These are phyloP conservation scores for Oriolus oriolus DNA, from an alignment of 2,113 vertebrate genomes.

Conservation along the genomic window DNA sequence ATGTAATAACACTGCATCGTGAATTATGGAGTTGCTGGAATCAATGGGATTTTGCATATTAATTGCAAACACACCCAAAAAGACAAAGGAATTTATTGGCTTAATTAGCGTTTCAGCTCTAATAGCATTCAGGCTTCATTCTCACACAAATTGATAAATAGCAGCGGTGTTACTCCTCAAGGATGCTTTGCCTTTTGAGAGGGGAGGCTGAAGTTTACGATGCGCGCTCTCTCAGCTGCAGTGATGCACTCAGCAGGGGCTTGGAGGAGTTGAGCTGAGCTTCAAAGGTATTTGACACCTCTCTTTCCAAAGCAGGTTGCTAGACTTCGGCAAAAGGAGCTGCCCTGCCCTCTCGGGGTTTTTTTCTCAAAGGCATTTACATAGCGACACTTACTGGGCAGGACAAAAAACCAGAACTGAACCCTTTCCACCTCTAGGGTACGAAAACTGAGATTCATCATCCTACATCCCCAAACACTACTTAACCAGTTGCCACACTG, in stretches of 20 bases:
- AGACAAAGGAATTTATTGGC: constrained; percentile 43
- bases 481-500: background rate
- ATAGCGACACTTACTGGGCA: background rate
- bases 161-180: background rate
- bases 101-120: constrained; percentile 47
- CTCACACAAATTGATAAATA: constrained; percentile 14
- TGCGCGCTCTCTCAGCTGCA: background rate
- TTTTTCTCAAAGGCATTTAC: background rate
- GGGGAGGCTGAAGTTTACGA: background rate
- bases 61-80: constrained; percentile 49
- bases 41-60: constrained; percentile 67
- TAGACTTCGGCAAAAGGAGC: background rate
- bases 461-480: background rate
- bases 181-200: constrained; percentile 4
- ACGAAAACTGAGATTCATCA: background rate
- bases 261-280: background rate
- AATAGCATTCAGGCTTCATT: constrained; percentile 21
- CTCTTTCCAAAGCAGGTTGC: background rate
- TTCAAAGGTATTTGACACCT: background rate
- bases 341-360: background rate
- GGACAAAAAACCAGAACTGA: background rate
- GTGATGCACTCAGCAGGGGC: background rate
- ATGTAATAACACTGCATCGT: constrained; percentile 25
- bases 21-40: constrained; percentile 15
- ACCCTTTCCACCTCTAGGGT: background rate